These are phyloP conservation scores for Papilio helenus DNA, from an alignment of 1,140 invertebrate genomes.

Conservation along the genomic window DNA sequence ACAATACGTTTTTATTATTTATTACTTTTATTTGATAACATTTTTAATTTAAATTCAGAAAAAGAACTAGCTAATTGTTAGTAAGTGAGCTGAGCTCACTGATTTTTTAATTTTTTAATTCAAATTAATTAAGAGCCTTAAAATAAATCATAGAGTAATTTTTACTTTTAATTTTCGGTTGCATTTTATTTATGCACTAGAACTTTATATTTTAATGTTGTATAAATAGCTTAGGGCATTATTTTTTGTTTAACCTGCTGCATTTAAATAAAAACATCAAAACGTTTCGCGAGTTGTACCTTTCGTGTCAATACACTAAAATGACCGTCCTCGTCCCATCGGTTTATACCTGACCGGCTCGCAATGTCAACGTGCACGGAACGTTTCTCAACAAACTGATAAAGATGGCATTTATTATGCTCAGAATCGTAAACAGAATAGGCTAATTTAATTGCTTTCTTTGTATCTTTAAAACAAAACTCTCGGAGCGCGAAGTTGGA, in stretches of 20 bases:
- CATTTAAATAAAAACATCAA: neutral
- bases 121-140: too few relatives aligned
- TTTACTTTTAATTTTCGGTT: neutral
- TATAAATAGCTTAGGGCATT: neutral
- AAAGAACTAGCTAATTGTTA: too few relatives aligned
- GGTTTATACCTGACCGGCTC: constrained; percentile 16
- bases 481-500: constrained; percentile 31
- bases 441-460: constrained; percentile 32
- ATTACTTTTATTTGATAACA: too few relatives aligned
- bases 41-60: too few relatives aligned
- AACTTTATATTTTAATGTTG: neutral
- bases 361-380: constrained; percentile 28
- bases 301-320: constrained; percentile 33
- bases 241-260: neutral
- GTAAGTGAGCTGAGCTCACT: neutral
- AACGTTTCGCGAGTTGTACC: constrained; percentile 3
- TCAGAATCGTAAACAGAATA: constrained; percentile 33
- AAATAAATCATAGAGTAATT: neutral
- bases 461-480: constrained; percentile 32
- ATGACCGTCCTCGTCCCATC: constrained; percentile 29
- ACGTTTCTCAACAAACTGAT: constrained; percentile 32
- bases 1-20: neutral
- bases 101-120: neutral
- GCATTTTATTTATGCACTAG: neutral
- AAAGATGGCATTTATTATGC: constrained; percentile 29